Percentiles rank a stretch among this genome's conserved stretches.
These are phyloP conservation scores for Ctenoplectra terminalis DNA, from an alignment of 1,140 invertebrate genomes.

Conservation along the genomic window DNA sequence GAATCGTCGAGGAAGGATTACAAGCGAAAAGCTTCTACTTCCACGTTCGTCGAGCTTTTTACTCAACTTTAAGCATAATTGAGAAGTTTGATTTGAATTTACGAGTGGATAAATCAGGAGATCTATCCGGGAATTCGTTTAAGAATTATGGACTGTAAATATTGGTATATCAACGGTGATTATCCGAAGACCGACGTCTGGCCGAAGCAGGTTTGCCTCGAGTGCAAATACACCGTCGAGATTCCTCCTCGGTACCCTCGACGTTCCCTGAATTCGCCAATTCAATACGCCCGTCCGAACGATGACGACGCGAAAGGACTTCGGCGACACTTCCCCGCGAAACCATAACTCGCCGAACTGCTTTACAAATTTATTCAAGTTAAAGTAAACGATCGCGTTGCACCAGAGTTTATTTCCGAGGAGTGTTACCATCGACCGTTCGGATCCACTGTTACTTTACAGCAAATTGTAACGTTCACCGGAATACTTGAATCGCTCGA, in stretches of 20 bases:
- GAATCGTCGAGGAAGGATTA: neutral
- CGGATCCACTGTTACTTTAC: neutral
- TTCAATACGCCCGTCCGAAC: neutral
- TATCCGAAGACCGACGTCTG: neutral
- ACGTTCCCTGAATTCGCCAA: constrained; percentile 1
- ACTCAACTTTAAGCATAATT: neutral
- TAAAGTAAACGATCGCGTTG: neutral
- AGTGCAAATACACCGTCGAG: neutral
- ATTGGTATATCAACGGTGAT: constrained; percentile 24
- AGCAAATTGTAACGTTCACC: neutral
- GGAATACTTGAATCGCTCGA: neutral
- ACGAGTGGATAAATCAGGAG: neutral
- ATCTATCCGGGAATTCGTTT: neutral
- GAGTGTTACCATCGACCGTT: neutral
- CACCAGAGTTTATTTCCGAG: no score
- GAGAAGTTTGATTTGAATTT: neutral
- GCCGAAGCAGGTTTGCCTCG: neutral
- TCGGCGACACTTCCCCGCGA: neutral
- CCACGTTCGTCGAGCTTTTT: no score
- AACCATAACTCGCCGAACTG: neutral
- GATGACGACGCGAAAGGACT: neutral
- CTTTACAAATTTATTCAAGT: constrained; percentile 8
- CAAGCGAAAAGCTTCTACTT: neutral
- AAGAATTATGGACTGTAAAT: constrained; percentile 7
- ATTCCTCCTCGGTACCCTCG: neutral